Evolutionary conservation across 2,113 vertebrate genomes (phyloP).

Genomic region (Pituophis catenifer): DNA sequence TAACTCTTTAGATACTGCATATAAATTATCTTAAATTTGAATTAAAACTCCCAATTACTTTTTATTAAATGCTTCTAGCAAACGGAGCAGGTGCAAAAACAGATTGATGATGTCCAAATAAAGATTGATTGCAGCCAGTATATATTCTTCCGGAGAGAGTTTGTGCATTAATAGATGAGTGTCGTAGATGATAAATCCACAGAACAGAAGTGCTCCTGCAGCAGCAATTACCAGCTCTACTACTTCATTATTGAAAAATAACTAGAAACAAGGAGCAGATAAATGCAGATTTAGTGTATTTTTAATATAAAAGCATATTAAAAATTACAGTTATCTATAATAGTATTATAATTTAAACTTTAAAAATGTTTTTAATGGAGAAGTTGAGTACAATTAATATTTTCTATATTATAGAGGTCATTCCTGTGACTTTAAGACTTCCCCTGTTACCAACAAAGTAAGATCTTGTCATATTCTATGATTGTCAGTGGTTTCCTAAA

Average conservation of each 20-base stretch:
- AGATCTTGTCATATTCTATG: not conserved
- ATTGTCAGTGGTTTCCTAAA: not conserved
- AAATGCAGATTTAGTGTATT: not conserved
- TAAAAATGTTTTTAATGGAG: not conserved
- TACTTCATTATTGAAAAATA: slow-evolving; percentile 85
- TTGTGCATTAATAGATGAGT: slow-evolving; percentile 91
- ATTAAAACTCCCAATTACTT: slow-evolving; percentile 71
- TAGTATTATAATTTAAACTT: not conserved
- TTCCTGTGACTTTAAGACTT: not conserved
- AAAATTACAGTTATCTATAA: not conserved
- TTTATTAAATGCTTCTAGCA: slow-evolving; percentile 88
- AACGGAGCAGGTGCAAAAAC: slow-evolving; percentile 85
- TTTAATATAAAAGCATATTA: not conserved
- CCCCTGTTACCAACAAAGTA: not conserved
- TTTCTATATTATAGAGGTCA: not conserved
- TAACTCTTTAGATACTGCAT: not conserved
- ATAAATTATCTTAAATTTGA: slow-evolving; percentile 16
- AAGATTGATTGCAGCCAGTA: slow-evolving; percentile 90
- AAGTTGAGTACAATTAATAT: slow-evolving; percentile 7
- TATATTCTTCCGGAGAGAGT: slow-evolving; percentile 93
- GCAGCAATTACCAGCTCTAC: slow-evolving; percentile 81
- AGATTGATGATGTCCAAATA: slow-evolving; percentile 96
- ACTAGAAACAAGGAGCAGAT: slow-evolving; percentile 63
- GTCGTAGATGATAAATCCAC: slow-evolving; percentile 96
- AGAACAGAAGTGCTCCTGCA: slow-evolving; percentile 87